A percentile compares a stretch with the other conserved stretches of the same genome.
Evolutionary conservation across 2,113 vertebrate genomes (phyloP).

Genomic region (Tenrec ecaudatus): DNA sequence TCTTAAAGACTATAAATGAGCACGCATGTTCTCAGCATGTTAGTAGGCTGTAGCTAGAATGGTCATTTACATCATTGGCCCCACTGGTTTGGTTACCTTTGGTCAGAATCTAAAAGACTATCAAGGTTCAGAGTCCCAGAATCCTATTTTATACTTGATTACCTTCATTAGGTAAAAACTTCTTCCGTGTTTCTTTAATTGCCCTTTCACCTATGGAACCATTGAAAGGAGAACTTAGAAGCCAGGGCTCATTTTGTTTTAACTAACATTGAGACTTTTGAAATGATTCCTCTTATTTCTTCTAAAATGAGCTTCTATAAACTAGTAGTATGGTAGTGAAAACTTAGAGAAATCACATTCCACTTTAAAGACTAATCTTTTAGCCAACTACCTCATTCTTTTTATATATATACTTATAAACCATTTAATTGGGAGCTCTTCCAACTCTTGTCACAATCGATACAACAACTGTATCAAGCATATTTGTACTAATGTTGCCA

Average conservation of each 20-base stretch:
- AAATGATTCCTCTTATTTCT: neutral
- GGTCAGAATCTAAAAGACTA: neutral
- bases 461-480: no score
- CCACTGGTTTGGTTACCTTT: neutral
- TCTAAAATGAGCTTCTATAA: neutral
- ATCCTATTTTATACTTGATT: constrained; percentile 26
- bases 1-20: neutral
- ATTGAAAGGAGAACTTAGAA: constrained; percentile 19
- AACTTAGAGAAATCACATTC: neutral
- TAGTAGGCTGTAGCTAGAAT: neutral
- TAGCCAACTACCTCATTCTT: no score
- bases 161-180: neutral
- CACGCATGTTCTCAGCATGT: neutral
- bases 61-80: neutral
- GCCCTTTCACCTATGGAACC: neutral
- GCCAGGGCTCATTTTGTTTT: neutral
- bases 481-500: no score
- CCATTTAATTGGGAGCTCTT: no score
- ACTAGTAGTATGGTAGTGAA: neutral
- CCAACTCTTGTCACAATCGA: no score
- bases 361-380: neutral
- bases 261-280: neutral
- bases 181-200: no score
- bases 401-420: no score
- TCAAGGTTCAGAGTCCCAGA: neutral